phyloP scores from a whole-genome alignment of 1,140 invertebrate genomes.

The Drosophila guanche region DNA sequence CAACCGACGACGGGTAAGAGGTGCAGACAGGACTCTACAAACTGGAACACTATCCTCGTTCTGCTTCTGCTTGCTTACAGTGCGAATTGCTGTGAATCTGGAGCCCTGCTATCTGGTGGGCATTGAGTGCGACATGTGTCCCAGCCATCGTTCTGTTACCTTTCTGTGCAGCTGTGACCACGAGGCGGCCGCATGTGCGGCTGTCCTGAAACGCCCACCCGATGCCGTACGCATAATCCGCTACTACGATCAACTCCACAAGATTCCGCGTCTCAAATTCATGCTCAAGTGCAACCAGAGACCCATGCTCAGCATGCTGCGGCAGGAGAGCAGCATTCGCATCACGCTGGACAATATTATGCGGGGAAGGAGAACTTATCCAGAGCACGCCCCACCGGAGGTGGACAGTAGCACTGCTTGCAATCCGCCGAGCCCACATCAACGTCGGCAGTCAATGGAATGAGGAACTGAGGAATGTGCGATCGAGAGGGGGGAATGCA shows the following conservation, averaged over 20 bases:
- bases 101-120: conserved; percentile 73
- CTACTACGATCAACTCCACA: conserved; percentile 57
- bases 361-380: conserved; percentile 15
- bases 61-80: conserved; percentile 9
- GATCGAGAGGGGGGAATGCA: conserved; percentile 2
- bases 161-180: conserved; percentile 51
- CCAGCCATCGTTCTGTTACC: conserved; percentile 37
- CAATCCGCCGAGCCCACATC: background rate
- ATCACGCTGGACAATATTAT: conserved; percentile 54
- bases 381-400: background rate
- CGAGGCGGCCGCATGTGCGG: conserved; percentile 26
- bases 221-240: conserved; percentile 40
- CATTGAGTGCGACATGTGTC: conserved; percentile 43
- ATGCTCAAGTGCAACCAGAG: conserved; percentile 49
- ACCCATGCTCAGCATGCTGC: conserved; percentile 8
- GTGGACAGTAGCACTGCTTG: conserved; percentile 28
- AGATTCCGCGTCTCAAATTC: conserved; percentile 52
- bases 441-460: background rate
- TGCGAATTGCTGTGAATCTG: conserved; percentile 58
- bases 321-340: conserved; percentile 26
- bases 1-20: conserved; percentile 59
- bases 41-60: background rate
- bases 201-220: conserved; percentile 1
- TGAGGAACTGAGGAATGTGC: background rate
- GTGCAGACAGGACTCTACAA: background rate